Percentiles rank a stretch among this genome's conserved stretches.
Evolutionary conservation across 2,113 vertebrate species (phyloP).

Genomic region (Pyxicephalus adspersus): DNA sequence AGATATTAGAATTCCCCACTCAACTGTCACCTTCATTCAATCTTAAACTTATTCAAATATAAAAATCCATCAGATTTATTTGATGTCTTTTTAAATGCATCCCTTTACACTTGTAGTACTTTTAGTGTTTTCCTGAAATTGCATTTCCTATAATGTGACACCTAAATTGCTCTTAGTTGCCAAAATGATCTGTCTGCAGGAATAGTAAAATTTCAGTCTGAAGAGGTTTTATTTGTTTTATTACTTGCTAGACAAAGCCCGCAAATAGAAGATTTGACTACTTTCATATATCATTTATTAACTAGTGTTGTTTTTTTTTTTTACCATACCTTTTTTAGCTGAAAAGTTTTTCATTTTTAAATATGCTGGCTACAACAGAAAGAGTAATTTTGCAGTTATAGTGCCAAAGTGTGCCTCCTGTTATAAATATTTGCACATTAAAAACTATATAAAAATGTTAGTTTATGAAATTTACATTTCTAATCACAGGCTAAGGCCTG

Average conservation of each 20-base stretch:
- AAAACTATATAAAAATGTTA: too few species aligned
- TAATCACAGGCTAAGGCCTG: too few species aligned
- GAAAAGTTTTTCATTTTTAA: too few species aligned
- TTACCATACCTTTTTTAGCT: neutral
- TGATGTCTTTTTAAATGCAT: slow-evolving; percentile 47
- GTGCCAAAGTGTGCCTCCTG: too few species aligned
- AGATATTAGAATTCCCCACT: slow-evolving; percentile 31
- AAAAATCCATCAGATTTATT: slow-evolving; percentile 42
- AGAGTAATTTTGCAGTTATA: too few species aligned
- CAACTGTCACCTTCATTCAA: slow-evolving; percentile 18
- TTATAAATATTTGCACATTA: too few species aligned
- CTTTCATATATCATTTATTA: slow-evolving; percentile 12
- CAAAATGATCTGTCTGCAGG: slow-evolving; percentile 53
- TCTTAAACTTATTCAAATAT: slow-evolving; percentile 45
- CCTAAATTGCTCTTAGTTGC: slow-evolving; percentile 54
- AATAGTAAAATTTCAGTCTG: slow-evolving; percentile 55
- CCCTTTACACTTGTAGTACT: slow-evolving; percentile 48
- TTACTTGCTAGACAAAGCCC: slow-evolving; percentile 16
- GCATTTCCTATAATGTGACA: slow-evolving; percentile 55
- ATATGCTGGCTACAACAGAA: too few species aligned
- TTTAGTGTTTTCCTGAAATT: slow-evolving; percentile 55
- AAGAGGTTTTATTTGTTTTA: slow-evolving; percentile 57
- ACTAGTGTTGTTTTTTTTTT: slow-evolving; percentile 1
- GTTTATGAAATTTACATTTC: too few species aligned
- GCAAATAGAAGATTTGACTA: slow-evolving; percentile 19